Evolutionary conservation across 2,113 vertebrate species (phyloP), one percentile per base, ranked within the genome.

Genomic region (Bos javanicus): DNA sequence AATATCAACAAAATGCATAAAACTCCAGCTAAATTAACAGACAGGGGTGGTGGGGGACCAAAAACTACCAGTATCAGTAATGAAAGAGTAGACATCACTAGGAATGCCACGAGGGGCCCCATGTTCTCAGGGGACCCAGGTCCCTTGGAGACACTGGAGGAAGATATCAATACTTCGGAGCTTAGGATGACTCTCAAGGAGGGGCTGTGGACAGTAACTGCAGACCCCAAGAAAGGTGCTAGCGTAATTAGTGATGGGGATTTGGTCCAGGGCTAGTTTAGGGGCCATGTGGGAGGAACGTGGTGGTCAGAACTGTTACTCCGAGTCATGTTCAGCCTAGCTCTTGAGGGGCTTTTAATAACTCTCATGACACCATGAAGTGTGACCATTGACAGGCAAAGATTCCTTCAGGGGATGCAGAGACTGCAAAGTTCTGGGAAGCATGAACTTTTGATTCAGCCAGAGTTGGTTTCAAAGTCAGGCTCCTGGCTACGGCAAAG

Each of bases 1-100:
- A 88, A 88, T 88, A 64, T 67, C 3, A 81, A n/a, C 43, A 81
- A 88, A 88, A 88, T 67, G 39, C 26, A 82, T 56, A 89, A 67
- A 80, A 30, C n/a, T 87, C 52, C 2, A 83, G n/a, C 25, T 78
- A 78, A 28, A 81, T 14, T 52, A 33, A 87, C 7, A 39, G 28
- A 43, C 13, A 9, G 9, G 14, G 80, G 33, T 2, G 33, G 21
- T 25, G 11, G 80, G 80, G 80, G 6, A 83, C 36, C 54, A 91
- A n/a, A n/a, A 30, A 6, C 15, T 46, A 86, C 11, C n/a, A n/a
- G 1, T 16, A 21, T 46, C 15, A 78, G 56, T 36, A 46, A 91
- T n/a, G 28, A 78, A 46, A 85, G n/a, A 78, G 36, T 7, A 9
- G 46, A 23, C n/a, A 23, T 76, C 11, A 28, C 48, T 26, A 81